A percentile compares a stretch with the other conserved stretches of the same genome.
Evolutionary conservation across 1,140 invertebrate species (phyloP).

Genomic region (Notospermus geniculatus): DNA sequence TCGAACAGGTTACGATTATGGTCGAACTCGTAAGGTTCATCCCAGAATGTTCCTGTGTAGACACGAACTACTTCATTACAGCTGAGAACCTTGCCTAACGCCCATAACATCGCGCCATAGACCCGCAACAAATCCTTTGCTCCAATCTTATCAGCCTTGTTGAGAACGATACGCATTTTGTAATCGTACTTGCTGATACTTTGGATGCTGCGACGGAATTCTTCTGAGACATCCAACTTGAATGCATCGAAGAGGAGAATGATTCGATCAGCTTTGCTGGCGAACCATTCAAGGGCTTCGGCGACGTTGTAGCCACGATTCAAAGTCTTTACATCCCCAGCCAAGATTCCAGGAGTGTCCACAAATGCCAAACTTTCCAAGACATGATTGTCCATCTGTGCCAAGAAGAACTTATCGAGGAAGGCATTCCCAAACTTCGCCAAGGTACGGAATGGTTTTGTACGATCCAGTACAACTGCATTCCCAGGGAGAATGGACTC

Average conservation of each 20-base stretch:
- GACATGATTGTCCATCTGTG: slow-evolving; percentile 64
- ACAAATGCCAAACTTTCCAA: slow-evolving; percentile 91
- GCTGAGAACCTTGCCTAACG: slow-evolving; percentile 76
- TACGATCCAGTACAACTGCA: slow-evolving; percentile 94
- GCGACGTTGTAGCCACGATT: slow-evolving; percentile 98
- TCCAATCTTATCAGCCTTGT: slow-evolving; percentile 98
- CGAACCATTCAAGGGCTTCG: slow-evolving; percentile 98
- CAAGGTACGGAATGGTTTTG: slow-evolving; percentile 90
- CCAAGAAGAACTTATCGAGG: slow-evolving; percentile 91
- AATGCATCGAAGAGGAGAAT: slow-evolving; percentile 98
- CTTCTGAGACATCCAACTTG: slow-evolving; percentile 99
- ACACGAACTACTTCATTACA: slow-evolving; percentile 97
- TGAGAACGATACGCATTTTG: slow-evolving; percentile 96
- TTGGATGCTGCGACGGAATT: slow-evolving; percentile 90
- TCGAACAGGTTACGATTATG: slow-evolving; percentile 79
- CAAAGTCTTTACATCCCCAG: slow-evolving; percentile 89
- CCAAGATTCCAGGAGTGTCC: slow-evolving; percentile 85
- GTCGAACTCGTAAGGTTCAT: slow-evolving; percentile 87
- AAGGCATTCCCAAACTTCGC: slow-evolving; percentile 99
- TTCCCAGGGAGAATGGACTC: slow-evolving; percentile 96
- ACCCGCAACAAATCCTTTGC: slow-evolving; percentile 98
- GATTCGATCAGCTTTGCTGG: slow-evolving; percentile 94
- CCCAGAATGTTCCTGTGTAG: slow-evolving; percentile 99
- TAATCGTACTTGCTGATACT: slow-evolving; percentile 89
- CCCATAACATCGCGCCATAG: slow-evolving; percentile 99